Evolutionary conservation across 1,140 invertebrate species (phyloP).

Genomic region (Drosophila virilis): DNA sequence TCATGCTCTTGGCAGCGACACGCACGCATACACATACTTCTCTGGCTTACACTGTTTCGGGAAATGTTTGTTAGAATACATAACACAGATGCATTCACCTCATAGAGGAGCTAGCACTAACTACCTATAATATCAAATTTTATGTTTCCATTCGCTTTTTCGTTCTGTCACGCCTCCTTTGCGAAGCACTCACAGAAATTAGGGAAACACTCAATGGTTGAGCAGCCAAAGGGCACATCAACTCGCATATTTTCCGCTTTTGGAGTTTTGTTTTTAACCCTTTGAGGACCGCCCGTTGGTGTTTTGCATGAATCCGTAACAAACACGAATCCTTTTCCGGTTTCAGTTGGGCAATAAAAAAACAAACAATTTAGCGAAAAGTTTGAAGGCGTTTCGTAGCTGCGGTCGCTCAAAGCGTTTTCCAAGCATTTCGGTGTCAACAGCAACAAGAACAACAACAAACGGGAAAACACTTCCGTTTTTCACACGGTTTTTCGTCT

Average conservation of each 20-base stretch:
- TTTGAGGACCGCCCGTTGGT: slow-evolving; percentile 24
- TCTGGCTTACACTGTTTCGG: background rate
- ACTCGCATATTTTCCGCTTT: slow-evolving; percentile 45
- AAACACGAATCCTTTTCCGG: slow-evolving; percentile 41
- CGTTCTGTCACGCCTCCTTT: slow-evolving; percentile 11
- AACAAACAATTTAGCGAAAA: slow-evolving; percentile 50
- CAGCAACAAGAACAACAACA: slow-evolving; percentile 33
- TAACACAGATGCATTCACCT: slow-evolving; percentile 8
- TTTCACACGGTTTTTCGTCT: slow-evolving; percentile 62
- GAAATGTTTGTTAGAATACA: background rate
- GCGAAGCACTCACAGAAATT: slow-evolving; percentile 19
- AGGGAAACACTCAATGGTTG: slow-evolving; percentile 43
- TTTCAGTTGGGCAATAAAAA: slow-evolving; percentile 37
- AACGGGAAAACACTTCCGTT: slow-evolving; percentile 63
- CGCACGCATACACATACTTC: slow-evolving; percentile 6
- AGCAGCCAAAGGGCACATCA: slow-evolving; percentile 48
- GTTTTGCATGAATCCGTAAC: slow-evolving; percentile 14
- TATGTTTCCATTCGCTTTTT: background rate
- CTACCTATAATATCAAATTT: background rate
- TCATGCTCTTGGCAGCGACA: slow-evolving; percentile 25
- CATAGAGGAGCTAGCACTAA: background rate
- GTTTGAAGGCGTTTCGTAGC: slow-evolving; percentile 52
- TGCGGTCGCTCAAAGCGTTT: slow-evolving; percentile 52
- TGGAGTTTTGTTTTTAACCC: slow-evolving; percentile 35
- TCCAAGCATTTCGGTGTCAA: slow-evolving; percentile 42